phyloP scores from a whole-genome alignment of 2,797 vertebrate genomes.

The Podargus strigoides region DNA sequence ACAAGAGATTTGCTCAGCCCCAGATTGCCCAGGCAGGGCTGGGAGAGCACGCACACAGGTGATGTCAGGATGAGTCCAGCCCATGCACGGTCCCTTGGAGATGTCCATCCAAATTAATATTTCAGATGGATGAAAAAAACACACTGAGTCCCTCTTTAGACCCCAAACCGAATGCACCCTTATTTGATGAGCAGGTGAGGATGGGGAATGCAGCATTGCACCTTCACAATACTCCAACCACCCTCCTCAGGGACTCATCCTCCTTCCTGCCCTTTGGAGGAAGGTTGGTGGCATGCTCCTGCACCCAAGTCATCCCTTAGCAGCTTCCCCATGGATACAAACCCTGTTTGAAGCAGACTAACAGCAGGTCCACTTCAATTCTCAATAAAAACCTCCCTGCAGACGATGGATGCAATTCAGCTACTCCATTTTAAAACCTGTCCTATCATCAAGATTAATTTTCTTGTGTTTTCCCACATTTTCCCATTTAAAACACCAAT shows the following conservation, averaged over 20 bases:
- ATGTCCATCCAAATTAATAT: background rate
- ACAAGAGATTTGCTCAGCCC: background rate
- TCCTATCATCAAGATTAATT: background rate
- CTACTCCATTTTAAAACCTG: rapidly evolving
- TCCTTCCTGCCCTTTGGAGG: background rate
- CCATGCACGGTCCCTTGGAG: rapidly evolving
- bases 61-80: background rate
- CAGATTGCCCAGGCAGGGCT: background rate
- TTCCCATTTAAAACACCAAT: background rate
- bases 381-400: background rate
- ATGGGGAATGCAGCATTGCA: background rate
- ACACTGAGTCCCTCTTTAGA: background rate
- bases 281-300: background rate
- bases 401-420: background rate
- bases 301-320: background rate
- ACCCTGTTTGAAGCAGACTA: rapidly evolving
- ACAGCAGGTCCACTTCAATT: background rate
- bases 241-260: background rate
- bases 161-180: rapidly evolving
- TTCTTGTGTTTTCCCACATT: background rate
- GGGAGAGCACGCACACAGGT: background rate
- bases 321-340: background rate
- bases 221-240: background rate
- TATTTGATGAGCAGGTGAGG: background rate
- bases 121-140: background rate